Evolutionary conservation across 2,797 vertebrate species (phyloP), one percentile per base, ranked within the genome.

Genomic region (Merluccius polli): DNA sequence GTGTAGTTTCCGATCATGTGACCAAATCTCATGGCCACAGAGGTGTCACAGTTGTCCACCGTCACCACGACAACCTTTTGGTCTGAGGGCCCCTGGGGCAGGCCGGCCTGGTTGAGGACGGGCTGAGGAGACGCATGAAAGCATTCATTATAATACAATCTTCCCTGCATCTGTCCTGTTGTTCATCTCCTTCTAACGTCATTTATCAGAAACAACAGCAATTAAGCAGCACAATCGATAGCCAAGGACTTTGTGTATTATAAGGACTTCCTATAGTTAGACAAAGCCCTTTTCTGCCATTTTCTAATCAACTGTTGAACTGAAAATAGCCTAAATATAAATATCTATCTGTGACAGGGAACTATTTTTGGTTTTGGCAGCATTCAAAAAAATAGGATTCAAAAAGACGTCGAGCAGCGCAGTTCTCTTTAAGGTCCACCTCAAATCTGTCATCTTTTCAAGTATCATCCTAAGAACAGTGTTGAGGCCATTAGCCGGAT

Each of bases 41-140:
- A 94, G 0, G 93, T 89, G 87, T 98, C 97, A 24, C 97, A 98
- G 92, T 95, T 93, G 33, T 98, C 97, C 88, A 98, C 93, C 0
- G 95, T 95, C 88, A 98, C 95, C 44, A 96, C 92, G 0, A 96
- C 96, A 0, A 98, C 93, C 90, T 98, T 98, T 89, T 97, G 95
- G 84, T 97, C 97, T 0, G 97, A 98, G 4, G 97, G 97, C 30
- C 97, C 97, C 89, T 97, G 97, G 0, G 96, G 95, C 71, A 97
- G 90, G 73, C 97, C 97, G 0, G 93, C 95, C 78, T 93, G 94
- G 79, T 95, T 97, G 65, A 98, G 35, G 82, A 96, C 80, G 0
- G 97, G 96, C 97, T 98, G 89, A 9, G 38, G 65, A 81, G 31
- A 83, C 44, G 78, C 52, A 78, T 13, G 21, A 67, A 32, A 72